Evolutionary conservation across 2,113 vertebrate species (phyloP), one percentile per base, ranked within the genome.

Genomic region (Psilopsiagon aurifrons): DNA sequence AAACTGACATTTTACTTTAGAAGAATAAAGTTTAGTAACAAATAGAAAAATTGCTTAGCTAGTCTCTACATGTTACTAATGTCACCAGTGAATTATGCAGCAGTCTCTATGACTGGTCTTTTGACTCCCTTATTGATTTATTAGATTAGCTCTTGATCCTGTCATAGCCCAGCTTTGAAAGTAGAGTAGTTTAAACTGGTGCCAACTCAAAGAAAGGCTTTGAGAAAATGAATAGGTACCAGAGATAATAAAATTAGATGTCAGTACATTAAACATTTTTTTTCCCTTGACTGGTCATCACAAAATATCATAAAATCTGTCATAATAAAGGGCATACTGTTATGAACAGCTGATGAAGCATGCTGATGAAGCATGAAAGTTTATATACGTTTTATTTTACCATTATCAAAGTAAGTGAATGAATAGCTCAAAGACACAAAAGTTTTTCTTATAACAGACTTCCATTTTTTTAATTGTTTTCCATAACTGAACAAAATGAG

Each of bases 211-310:
- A 96, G 79, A 94, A 94, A 84, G 18, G 87, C 80, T 92, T 88
- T 90, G 76, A 41, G 91, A 96, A 97, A 96, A 95, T 59, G 75
- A 93, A 97, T 93, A 94, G 88, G 76, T 89, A 88, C 41, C 77
- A 91, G 83, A 90, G 95, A 96, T 95, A 96, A 97, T 96, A 93
- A 97, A 97, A 95, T 97, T 94, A 95, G 96, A 97, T 97, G 90
- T 84, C 97, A 98, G 90, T 29, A n/a, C 97, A 94, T 97, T 96
- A 95, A 98, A 93, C 83, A 18, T 83, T 94, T 86, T 62, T 91
- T 93, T 90, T 67, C 43, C 59, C 83, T 27, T 90, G 92, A 70
- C 60, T 95, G 92, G 78, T 23, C 97, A 95, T 97, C 96, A 96
- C 90, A 85, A 96, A 98, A 97, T 89, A 97, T 91, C 96, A 93